Conservation (phyloP, 1,140 invertebrate species). For the Neelides sp. region DNA sequence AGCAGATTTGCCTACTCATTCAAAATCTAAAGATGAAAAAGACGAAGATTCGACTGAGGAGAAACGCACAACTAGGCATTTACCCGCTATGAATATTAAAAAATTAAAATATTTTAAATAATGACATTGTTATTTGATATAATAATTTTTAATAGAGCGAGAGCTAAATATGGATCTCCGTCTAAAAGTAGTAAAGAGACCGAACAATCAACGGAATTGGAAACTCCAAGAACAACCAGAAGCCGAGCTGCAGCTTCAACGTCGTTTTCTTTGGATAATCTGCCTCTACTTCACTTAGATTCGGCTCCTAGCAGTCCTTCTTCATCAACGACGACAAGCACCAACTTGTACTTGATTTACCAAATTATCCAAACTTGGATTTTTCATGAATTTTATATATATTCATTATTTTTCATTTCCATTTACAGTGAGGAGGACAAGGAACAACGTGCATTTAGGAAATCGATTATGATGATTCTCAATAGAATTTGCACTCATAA, state of each 20-base stretch:
- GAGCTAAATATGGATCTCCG: conserved; percentile 17
- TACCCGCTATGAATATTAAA: no score
- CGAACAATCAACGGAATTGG: neutral
- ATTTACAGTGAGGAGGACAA: conserved; percentile 43
- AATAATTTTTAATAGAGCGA: conserved; percentile 21
- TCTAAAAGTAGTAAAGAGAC: neutral
- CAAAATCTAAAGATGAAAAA: no score
- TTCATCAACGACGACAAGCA: conserved; percentile 33
- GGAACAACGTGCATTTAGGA: conserved; percentile 74
- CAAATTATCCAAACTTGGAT: no score
- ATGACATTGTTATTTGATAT: no score
- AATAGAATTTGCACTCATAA: conserved; percentile 70
- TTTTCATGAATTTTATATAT: conserved; percentile 3
- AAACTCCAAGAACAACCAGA: conserved; percentile 3
- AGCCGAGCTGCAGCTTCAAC: conserved; percentile 7
- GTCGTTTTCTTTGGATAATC: neutral
- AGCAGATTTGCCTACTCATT: no score
- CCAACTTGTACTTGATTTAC: conserved; percentile 9
- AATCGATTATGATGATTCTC: conserved; percentile 75
- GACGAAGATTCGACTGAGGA: no score
- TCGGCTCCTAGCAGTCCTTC: conserved; percentile 53
- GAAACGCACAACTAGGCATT: no score
- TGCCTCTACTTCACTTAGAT: conserved; percentile 40
- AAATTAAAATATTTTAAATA: no score
- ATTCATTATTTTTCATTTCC: conserved; percentile 4